Percentiles rank a stretch among this genome's conserved stretches.
These are phyloP conservation scores for Bombus cullumanus DNA, from an alignment of 1,140 invertebrate genomes.

Conservation along the genomic window DNA sequence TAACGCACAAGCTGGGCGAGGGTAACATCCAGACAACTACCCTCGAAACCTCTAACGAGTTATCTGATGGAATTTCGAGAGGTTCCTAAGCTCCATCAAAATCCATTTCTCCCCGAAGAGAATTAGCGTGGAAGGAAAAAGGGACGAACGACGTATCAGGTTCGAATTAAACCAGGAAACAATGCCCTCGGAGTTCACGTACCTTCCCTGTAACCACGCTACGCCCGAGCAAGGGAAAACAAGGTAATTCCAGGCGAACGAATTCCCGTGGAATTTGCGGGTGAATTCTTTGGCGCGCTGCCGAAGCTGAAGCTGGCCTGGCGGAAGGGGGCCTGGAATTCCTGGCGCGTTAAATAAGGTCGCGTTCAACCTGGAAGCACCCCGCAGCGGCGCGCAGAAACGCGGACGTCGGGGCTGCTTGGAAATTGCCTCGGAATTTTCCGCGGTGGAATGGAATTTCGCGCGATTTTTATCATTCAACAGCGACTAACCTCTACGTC, in stretches of 20 bases:
- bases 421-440: conserved; percentile 46
- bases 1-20: too few relatives aligned
- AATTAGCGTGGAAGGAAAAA: too few relatives aligned
- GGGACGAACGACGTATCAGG: background rate
- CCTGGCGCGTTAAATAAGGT: conserved; percentile 63
- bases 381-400: conserved; percentile 36
- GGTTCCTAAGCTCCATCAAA: background rate
- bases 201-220: background rate
- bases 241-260: conserved; percentile 40
- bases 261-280: conserved; percentile 55
- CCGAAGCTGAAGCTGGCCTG: conserved; percentile 15
- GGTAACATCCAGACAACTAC: too few relatives aligned
- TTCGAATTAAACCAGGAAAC: background rate
- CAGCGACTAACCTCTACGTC: conserved; percentile 12
- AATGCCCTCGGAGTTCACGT: background rate
- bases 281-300: conserved; percentile 49
- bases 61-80: too few relatives aligned
- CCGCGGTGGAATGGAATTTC: conserved; percentile 29
- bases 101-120: background rate
- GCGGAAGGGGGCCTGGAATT: conserved; percentile 51
- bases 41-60: too few relatives aligned
- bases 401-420: conserved; percentile 7
- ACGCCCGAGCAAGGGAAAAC: background rate
- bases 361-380: conserved; percentile 33
- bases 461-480: conserved; percentile 25